These are phyloP conservation scores for Stratiolaelaps scimitus DNA, from an alignment of 1,140 invertebrate species.

Conservation along the genomic window DNA sequence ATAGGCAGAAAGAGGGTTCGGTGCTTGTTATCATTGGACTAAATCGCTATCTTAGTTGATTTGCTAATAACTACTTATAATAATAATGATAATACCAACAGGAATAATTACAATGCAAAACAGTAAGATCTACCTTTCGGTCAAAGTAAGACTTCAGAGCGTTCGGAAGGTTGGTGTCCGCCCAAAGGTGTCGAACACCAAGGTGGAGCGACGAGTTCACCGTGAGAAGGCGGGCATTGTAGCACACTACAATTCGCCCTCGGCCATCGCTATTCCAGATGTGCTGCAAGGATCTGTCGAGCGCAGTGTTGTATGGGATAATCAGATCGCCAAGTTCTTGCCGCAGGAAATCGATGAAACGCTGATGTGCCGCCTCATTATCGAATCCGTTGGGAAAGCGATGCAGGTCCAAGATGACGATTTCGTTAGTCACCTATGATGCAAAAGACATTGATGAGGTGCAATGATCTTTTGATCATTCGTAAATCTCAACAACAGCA, in stretches of 20 bases:
- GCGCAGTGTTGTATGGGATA: constrained; percentile 36
- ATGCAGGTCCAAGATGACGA: constrained; percentile 56
- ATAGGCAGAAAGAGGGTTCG: constrained; percentile 6
- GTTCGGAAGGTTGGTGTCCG: constrained; percentile 44
- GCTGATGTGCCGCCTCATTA: constrained; percentile 41
- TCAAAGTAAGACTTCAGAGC: constrained; percentile 43
- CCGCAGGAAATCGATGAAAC: constrained; percentile 44
- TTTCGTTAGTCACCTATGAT: constrained; percentile 43
- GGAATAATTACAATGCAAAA: constrained; percentile 31
- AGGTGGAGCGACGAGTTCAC: constrained; percentile 39
- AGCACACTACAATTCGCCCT: constrained; percentile 48
- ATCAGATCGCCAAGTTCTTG: constrained; percentile 44
- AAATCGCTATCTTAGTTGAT: too few species aligned
- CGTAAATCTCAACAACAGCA: too few species aligned
- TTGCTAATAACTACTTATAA: too few species aligned
- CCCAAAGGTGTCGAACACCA: constrained; percentile 48
- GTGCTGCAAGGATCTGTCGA: not conserved
- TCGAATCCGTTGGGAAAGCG: constrained; percentile 44
- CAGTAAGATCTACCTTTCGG: constrained; percentile 38
- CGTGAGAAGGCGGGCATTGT: constrained; percentile 44
- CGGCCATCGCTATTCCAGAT: constrained; percentile 30
- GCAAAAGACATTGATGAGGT: too few species aligned
- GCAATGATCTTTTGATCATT: too few species aligned
- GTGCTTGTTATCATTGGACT: not conserved
- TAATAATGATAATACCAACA: too few species aligned